Evolutionary conservation across 2,888 invertebrate genomes (phyloP).

Genomic region (Cenopis cana): DNA sequence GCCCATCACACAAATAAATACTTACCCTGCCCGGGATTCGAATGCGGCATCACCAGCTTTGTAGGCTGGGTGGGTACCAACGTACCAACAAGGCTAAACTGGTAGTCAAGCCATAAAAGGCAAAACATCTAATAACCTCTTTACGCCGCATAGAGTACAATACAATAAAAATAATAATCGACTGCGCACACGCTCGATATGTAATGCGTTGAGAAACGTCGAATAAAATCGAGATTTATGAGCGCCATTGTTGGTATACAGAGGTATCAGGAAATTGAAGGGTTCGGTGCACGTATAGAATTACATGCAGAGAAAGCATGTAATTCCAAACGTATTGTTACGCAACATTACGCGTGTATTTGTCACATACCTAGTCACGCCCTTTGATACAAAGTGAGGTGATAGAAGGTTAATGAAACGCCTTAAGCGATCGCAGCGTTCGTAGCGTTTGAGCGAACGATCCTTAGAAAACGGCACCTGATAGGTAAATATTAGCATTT

Average conservation of each 20-base stretch:
- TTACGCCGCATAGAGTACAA: neutral
- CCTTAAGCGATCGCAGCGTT: neutral
- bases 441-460: neutral
- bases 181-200: slow-evolving; percentile 17
- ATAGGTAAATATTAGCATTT: neutral
- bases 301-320: slow-evolving; percentile 27
- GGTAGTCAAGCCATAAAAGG: neutral
- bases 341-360: slow-evolving; percentile 8
- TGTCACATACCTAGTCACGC: slow-evolving; percentile 8
- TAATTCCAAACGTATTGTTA: slow-evolving; percentile 34
- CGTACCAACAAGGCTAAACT: too few species aligned
- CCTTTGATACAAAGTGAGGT: slow-evolving; percentile 4
- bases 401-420: slow-evolving; percentile 1
- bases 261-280: slow-evolving; percentile 40
- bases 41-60: too few species aligned
- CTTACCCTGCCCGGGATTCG: too few species aligned
- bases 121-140: slow-evolving; percentile 9
- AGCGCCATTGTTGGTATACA: slow-evolving; percentile 35
- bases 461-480: neutral
- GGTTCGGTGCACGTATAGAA: slow-evolving; percentile 34
- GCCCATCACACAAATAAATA: too few species aligned
- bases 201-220: slow-evolving; percentile 35
- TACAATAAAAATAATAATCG: slow-evolving; percentile 20
- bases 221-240: slow-evolving; percentile 42
- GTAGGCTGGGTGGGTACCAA: too few species aligned